Evolutionary conservation across 2,797 vertebrate genomes (phyloP), one percentile per base, ranked within the genome.

Genomic region (Saguinus oedipus): DNA sequence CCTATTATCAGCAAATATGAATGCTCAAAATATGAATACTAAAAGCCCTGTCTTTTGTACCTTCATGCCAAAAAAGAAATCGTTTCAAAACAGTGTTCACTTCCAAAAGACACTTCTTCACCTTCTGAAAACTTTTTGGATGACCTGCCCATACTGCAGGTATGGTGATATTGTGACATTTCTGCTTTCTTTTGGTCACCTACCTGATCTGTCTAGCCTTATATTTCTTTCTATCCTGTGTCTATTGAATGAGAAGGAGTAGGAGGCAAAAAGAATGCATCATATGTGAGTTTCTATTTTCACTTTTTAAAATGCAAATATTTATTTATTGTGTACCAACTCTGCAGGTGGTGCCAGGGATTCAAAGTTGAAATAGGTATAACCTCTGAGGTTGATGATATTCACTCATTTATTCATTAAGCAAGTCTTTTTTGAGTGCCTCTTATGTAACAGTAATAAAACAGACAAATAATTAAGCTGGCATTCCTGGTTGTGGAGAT

Each of bases 361-460:
- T 44, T 80, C 55, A 78, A 48, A 64, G 36, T 72, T 93, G 59
- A 59, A 42, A 90, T 72, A 79, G 1, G 53, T 70, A 33, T 1
- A 11, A 27, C 75, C 81, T 87, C 61, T 95, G 87, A 81, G 53
- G 15, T 92, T 92, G 27, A 84, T 89, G 57, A 19, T 78, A 59
- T 93, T 93, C 26, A 13, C 59, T 96, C 20, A 79, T 87, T 93
- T 91, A 87, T 92, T 95, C 42, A 79, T 90, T 95, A 68, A 93
- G 5, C 33, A 90, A 64, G 33, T 81, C 78, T 64, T 84, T 81
- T 81, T 70, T 55, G 20, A 84, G 2, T 50, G 39, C 39, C 17
- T 46, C 70, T 87, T 53, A 44, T 82, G 26, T 30, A 83, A n/a
- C 59, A 15, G 3, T 81, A 78, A 88, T 92, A 70, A 88, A 83